These are phyloP conservation scores for Goniozus legneri DNA, from an alignment of 1,140 invertebrate genomes.

Conservation along the genomic window DNA sequence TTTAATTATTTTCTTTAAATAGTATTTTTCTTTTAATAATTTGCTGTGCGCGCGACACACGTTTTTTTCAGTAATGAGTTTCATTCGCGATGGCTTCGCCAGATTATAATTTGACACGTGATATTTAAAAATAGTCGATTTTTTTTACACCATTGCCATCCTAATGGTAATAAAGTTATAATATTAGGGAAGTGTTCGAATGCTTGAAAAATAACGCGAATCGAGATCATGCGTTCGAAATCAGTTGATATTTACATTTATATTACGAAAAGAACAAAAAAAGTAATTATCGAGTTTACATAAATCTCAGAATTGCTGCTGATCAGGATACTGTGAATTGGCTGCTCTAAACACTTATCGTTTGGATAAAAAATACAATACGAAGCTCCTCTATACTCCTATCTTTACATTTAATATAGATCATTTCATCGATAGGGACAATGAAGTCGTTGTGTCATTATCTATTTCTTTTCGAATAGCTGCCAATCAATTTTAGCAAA, in stretches of 20 bases:
- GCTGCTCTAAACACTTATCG: slow-evolving; percentile 35
- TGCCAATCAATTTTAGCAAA: slow-evolving; percentile 19
- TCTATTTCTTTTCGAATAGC: slow-evolving; percentile 18
- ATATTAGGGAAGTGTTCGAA: slow-evolving; percentile 24
- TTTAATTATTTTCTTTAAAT: not conserved
- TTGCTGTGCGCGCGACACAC: too few relatives aligned
- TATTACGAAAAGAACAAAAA: too few relatives aligned
- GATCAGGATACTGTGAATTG: not conserved
- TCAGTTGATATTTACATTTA: too few relatives aligned
- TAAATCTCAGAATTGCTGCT: not conserved
- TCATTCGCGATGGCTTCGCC: not conserved
- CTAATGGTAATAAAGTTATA: slow-evolving; percentile 23
- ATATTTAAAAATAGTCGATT: slow-evolving; percentile 43
- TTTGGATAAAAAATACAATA: slow-evolving; percentile 37
- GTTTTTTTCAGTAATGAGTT: too few relatives aligned
- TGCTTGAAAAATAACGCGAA: slow-evolving; percentile 1
- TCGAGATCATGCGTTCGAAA: too few relatives aligned
- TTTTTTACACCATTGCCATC: slow-evolving; percentile 29
- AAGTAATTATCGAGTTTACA: too few relatives aligned
- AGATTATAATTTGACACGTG: slow-evolving; percentile 34
- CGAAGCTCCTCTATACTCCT: slow-evolving; percentile 31
- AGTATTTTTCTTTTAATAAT: too few relatives aligned
- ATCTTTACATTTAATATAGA: slow-evolving; percentile 3
- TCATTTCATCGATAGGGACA: slow-evolving; percentile 1
- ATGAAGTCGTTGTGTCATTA: slow-evolving; percentile 25